Evolutionary conservation across 2,888 invertebrate genomes (phyloP).

Genomic region (Melikaiella ostensackeni): DNA sequence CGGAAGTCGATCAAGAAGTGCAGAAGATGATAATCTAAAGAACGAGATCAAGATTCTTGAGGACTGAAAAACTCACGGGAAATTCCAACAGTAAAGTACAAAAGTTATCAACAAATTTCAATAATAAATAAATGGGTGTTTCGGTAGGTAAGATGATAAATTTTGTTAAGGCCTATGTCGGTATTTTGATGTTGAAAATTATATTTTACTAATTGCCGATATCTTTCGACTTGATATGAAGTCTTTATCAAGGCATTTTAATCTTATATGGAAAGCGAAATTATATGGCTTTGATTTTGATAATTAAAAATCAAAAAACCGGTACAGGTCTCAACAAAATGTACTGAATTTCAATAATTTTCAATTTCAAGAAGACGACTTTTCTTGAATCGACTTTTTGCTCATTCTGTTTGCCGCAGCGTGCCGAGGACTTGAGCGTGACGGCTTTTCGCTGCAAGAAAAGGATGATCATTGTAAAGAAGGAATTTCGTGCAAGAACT

Average conservation of each 20-base stretch:
- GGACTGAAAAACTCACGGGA: constrained; percentile 58
- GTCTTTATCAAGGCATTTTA: no score
- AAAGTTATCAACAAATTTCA: not conserved
- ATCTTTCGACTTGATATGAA: no score
- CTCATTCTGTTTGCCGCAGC: constrained; percentile 48
- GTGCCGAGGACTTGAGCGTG: constrained; percentile 45
- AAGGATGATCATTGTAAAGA: constrained; percentile 19
- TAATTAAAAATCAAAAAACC: no score
- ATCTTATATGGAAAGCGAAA: no score
- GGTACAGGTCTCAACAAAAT: no score
- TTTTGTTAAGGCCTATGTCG: no score
- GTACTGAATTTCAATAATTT: not conserved
- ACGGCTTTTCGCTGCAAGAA: constrained; percentile 1
- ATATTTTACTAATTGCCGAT: no score
- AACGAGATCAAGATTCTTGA: constrained; percentile 45
- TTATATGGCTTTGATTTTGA: no score
- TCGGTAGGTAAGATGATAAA: no score
- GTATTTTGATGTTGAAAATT: no score
- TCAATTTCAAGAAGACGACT: constrained; percentile 28
- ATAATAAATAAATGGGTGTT: no score
- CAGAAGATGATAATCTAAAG: constrained; percentile 1
- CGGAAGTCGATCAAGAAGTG: constrained; percentile 55
- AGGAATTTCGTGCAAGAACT: constrained; percentile 53
- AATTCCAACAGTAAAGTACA: not conserved
- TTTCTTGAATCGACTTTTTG: constrained; percentile 46